phyloP scores from a whole-genome alignment of 2,797 vertebrate genomes.

The Oreonectes daqikongensis region DNA sequence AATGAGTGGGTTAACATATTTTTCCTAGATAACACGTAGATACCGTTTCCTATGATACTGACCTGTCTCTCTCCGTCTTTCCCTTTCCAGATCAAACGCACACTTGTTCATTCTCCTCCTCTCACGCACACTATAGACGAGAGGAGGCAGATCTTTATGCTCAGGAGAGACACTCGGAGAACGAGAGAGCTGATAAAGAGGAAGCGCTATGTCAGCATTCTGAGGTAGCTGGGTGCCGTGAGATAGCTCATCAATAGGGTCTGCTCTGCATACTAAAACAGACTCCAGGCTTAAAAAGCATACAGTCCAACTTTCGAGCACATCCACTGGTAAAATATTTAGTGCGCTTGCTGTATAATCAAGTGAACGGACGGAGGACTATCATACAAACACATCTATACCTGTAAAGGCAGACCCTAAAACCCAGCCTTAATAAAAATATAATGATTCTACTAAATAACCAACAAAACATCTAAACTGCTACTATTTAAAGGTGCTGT shows the following conservation, averaged over 20 bases:
- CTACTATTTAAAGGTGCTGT: too few relatives aligned
- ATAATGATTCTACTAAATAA: not conserved
- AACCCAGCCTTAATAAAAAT: not conserved
- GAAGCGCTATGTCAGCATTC: constrained; percentile 51
- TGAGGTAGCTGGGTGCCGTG: constrained; percentile 36
- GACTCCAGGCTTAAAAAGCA: constrained; percentile 23
- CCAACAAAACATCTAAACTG: not conserved
- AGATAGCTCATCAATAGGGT: constrained; percentile 42
- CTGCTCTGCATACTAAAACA: constrained; percentile 52
- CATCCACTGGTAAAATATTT: constrained; percentile 40
- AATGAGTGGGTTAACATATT: not conserved
- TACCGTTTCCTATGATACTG: constrained; percentile 16
- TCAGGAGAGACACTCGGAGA: constrained; percentile 15
- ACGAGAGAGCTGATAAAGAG: constrained; percentile 19
- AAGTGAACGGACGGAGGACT: constrained; percentile 16
- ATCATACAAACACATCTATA: constrained; percentile 8
- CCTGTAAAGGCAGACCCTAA: not conserved
- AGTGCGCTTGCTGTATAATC: constrained; percentile 28
- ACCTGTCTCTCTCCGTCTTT: constrained; percentile 4
- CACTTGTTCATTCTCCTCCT: constrained; percentile 18
- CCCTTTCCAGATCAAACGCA: constrained; percentile 27
- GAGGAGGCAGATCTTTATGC: constrained; percentile 33
- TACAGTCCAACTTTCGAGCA: constrained; percentile 30
- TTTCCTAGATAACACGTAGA: not conserved
- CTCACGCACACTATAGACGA: constrained; percentile 17